phyloP scores from a whole-genome alignment of 2,888 invertebrate species.

The Lissocephala sabroskyi region DNA sequence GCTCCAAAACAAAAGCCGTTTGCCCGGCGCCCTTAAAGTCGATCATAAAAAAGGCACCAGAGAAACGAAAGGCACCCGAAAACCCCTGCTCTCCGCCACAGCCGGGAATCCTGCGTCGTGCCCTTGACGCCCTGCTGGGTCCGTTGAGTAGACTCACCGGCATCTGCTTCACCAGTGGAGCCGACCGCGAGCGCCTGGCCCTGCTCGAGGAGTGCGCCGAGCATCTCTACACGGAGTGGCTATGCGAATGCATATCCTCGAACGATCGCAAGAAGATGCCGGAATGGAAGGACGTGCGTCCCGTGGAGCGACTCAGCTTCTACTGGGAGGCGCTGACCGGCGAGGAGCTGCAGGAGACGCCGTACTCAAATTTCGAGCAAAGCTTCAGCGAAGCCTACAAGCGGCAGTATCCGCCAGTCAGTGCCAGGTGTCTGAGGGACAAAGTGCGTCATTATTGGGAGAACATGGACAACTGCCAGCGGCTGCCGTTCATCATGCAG shows the following conservation, averaged over 20 bases:
- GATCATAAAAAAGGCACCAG: background rate
- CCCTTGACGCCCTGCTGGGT: too few species aligned
- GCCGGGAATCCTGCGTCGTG: too few species aligned
- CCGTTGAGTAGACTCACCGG: too few species aligned
- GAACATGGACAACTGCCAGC: conserved; percentile 21
- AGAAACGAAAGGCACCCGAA: background rate
- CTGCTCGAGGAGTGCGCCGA: conserved; percentile 23
- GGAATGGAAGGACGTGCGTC: conserved; percentile 30
- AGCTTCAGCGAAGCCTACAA: conserved; percentile 9
- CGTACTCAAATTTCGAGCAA: conserved; percentile 46
- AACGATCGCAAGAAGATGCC: background rate
- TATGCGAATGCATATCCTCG: background rate
- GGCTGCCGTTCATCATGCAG: conserved; percentile 46
- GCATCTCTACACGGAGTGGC: conserved; percentile 13
- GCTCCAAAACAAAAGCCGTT: too few species aligned
- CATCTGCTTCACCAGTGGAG: background rate
- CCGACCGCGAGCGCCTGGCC: conserved; percentile 6
- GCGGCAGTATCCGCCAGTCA: background rate
- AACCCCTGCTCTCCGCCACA: too few species aligned
- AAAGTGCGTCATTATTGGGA: conserved; percentile 23
- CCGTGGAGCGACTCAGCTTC: conserved; percentile 35
- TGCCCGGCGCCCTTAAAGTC: too few species aligned
- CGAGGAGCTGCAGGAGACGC: conserved; percentile 27
- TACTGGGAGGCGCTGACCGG: conserved; percentile 46
- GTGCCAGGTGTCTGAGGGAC: background rate